Conservation (phyloP, 2,113 vertebrate genomes). For the Jacana jacana region DNA sequence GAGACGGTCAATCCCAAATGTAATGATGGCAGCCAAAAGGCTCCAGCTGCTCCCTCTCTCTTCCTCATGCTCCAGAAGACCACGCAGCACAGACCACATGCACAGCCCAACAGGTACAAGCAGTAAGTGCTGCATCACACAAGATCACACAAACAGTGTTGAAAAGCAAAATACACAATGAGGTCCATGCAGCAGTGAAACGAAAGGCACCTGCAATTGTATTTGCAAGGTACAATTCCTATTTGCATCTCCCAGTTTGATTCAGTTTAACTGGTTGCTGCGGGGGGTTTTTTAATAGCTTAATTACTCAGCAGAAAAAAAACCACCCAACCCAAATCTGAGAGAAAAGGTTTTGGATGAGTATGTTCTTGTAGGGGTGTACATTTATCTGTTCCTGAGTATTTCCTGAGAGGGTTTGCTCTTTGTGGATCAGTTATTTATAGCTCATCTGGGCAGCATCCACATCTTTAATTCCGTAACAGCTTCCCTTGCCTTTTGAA, state of each 20-base stretch:
- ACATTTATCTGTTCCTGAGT: not conserved
- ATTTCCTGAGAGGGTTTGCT: not conserved
- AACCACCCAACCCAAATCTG: not conserved
- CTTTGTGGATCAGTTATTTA: conserved; percentile 34
- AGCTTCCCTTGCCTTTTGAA: conserved; percentile 55
- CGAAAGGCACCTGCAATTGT: not conserved
- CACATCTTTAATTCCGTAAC: conserved; percentile 39
- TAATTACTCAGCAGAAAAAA: not conserved
- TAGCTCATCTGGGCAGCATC: conserved; percentile 41
- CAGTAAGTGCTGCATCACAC: not conserved
- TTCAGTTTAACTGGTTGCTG: not conserved
- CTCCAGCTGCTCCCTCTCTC: not conserved
- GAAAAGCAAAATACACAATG: not conserved
- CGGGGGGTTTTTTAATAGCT: rapidly evolving
- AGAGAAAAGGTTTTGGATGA: not conserved
- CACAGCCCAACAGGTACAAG: not conserved
- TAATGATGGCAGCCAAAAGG: not conserved
- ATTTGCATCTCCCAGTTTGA: not conserved
- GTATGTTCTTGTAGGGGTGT: not conserved
- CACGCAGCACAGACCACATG: rapidly evolving
- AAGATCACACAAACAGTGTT: no score
- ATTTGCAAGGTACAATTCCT: not conserved
- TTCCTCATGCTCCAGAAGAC: not conserved
- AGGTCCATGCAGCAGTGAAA: not conserved
- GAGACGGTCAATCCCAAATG: not conserved